phyloP scores from a whole-genome alignment of 2,113 vertebrate genomes.

The Pygoscelis adeliae region DNA sequence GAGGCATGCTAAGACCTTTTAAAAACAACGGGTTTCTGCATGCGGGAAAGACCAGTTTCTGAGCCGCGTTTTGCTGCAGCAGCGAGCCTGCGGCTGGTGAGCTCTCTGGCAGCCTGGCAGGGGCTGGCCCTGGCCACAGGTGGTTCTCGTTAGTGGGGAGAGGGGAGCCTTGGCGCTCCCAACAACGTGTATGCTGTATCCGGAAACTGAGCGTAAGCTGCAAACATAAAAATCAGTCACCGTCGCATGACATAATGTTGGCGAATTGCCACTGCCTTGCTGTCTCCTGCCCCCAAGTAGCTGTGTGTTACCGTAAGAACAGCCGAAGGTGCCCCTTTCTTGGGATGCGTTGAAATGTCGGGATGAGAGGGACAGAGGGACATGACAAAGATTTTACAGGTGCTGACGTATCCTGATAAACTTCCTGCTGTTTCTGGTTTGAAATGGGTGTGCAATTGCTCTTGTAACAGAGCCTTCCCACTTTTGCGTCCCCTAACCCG shows the following conservation, averaged over 20 bases:
- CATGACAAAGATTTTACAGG: not conserved
- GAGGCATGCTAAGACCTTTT: not conserved
- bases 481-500: not conserved
- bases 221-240: not conserved
- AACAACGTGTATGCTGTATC: fast-evolving
- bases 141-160: not conserved
- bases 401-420: not conserved
- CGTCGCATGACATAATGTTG: not conserved
- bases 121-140: not conserved
- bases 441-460: fast-evolving
- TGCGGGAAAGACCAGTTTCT: fast-evolving
- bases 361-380: not conserved
- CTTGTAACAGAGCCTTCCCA: fast-evolving
- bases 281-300: not conserved
- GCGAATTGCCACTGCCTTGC: not conserved
- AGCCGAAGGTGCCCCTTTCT: not conserved
- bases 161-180: not conserved
- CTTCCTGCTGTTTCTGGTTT: not conserved
- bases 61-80: not conserved
- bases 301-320: not conserved
- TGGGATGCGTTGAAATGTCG: not conserved
- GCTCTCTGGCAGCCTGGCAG: not conserved
- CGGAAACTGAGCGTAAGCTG: not conserved
- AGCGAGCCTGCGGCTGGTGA: not conserved
- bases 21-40: not conserved